Evolutionary conservation across 2,113 vertebrate genomes (phyloP).

Genomic region (Sporophila hypoxantha): DNA sequence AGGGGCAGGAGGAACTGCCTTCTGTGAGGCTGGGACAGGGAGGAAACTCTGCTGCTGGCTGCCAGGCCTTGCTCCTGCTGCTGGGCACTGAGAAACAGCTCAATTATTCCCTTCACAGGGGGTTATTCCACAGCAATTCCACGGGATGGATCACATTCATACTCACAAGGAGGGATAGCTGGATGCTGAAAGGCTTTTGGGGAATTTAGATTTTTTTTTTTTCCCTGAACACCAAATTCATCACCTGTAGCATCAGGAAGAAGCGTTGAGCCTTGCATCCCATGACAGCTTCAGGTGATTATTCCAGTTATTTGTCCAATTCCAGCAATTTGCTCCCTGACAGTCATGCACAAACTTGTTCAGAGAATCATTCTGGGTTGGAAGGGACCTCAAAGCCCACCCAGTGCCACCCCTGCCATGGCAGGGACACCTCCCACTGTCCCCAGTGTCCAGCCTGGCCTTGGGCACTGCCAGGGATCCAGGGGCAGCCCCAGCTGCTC

Average conservation of each 20-base stretch:
- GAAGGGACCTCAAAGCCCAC: accelerated
- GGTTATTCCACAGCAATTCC: too few relatives aligned
- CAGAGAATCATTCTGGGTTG: neutral
- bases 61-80: neutral
- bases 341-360: neutral
- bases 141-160: accelerated
- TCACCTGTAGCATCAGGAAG: neutral
- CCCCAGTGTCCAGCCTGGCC: neutral
- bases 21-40: neutral
- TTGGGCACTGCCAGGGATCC: neutral
- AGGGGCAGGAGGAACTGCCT: neutral
- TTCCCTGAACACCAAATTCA: neutral
- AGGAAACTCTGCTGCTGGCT: neutral
- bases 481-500: neutral
- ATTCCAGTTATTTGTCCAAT: neutral
- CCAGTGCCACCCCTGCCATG: neutral
- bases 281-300: neutral
- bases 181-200: neutral
- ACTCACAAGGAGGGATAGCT: neutral
- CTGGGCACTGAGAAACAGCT: accelerated
- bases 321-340: neutral
- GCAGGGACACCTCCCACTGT: neutral
- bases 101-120: accelerated
- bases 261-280: neutral
- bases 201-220: neutral